Conservation (phyloP, 2,888 invertebrate genomes). For the Athrips mouffetella region DNA sequence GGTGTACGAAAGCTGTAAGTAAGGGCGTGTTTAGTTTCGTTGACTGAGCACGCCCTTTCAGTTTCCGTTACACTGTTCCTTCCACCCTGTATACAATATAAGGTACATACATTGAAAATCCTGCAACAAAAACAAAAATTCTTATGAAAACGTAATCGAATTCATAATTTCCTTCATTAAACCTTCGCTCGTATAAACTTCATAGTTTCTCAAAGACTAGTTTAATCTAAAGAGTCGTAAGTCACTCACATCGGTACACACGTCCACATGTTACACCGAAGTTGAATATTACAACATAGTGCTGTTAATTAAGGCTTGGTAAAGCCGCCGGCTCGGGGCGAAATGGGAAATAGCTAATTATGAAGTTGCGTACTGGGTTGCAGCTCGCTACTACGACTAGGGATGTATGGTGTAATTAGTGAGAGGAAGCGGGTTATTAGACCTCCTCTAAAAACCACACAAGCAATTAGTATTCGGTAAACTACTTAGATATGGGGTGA, state of each 20-base stretch:
- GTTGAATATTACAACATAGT: slow-evolving; percentile 46
- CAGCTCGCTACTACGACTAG: slow-evolving; percentile 38
- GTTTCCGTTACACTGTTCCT: too few species aligned
- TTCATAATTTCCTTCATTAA: not conserved
- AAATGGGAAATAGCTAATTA: slow-evolving; percentile 76
- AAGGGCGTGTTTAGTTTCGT: too few species aligned
- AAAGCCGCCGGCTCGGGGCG: slow-evolving; percentile 58
- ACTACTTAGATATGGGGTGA: too few species aligned
- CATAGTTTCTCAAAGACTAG: slow-evolving; percentile 4
- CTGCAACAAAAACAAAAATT: too few species aligned
- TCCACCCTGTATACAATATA: too few species aligned
- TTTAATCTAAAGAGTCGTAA: slow-evolving; percentile 2
- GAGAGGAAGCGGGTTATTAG: not conserved
- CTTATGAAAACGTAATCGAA: too few species aligned
- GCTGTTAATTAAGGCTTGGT: slow-evolving; percentile 69
- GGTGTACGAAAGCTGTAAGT: too few species aligned
- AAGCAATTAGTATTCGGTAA: too few species aligned
- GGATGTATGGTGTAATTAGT: not conserved
- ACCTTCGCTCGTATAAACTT: slow-evolving; percentile 1
- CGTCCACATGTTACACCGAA: slow-evolving; percentile 7
- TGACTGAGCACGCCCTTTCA: too few species aligned
- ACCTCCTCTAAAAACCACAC: too few species aligned
- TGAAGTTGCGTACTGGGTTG: slow-evolving; percentile 68
- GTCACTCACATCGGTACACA: slow-evolving; percentile 35
- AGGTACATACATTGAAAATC: too few species aligned